Evolutionary conservation across 2,113 vertebrate genomes (phyloP), one percentile per base, ranked within the genome.

Genomic region (Aviceda subcristata): DNA sequence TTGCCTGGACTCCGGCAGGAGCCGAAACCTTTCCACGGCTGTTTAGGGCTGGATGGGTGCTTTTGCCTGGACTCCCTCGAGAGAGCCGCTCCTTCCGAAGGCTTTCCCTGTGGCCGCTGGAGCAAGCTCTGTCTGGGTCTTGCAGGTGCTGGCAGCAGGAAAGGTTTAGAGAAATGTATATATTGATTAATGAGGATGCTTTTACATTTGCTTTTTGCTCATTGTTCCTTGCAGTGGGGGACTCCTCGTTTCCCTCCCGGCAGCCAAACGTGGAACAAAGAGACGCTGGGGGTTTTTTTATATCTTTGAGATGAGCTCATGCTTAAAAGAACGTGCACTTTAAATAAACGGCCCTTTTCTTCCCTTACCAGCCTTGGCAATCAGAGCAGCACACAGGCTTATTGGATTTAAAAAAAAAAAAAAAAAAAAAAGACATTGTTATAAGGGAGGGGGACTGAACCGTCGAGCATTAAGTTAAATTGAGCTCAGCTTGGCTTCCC

Each of bases 281-380:
- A 89, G 51, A 18, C 34, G 1, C 90, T 95, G 95, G 81, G 78
- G 84, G 7, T 57, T 48, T 72, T 71, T 57, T 62, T 94, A 6
- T 88, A 64, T 97, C 94, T 96, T 82, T 22, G 84, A 87, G 94
- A 97, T 96, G 95, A 97, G 95, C 91, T 96, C 92, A 94, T 91
- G 92, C 83, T 94, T 91, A 86, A 76, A 95, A 72, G 89, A 97
- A 89, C 55, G 32, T 89, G 86, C 51, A 59, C 73, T 92, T 94
- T 45, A 94, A 91, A 92, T 96, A 89, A 97, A 79, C 32, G 5
- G 45, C 76, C 73, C 82, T 72, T 92, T 89, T 78, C 95, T 75
- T 84, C 93, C 80, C 68, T 79, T 24, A 14, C 36, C 80, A 74
- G 72, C 51, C 57, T 23, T 8, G 3, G 92, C 91, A 56, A 45